Conservation (phyloP, 1,140 invertebrate genomes). For the Drosophila ficusphila region DNA sequence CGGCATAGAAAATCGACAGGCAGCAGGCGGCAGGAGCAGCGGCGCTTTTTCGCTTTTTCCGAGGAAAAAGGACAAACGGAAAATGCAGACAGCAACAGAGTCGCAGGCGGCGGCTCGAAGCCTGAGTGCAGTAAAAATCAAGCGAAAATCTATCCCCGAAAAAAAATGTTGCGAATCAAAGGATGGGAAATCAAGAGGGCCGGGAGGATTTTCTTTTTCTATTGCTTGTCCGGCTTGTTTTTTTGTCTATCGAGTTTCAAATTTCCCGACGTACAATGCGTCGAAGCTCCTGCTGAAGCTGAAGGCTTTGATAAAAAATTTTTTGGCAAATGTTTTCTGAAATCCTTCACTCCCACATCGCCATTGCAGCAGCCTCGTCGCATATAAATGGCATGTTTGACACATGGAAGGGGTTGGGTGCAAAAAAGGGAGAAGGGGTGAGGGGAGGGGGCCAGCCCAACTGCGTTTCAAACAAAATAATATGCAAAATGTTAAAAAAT, state of each 20-base stretch:
- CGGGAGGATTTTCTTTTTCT: constrained; percentile 69
- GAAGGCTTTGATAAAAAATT: constrained; percentile 80
- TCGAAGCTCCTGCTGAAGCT: constrained; percentile 68
- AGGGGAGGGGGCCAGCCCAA: not conserved
- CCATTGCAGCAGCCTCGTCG: constrained; percentile 64
- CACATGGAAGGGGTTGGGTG: constrained; percentile 44
- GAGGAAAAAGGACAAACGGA: constrained; percentile 51
- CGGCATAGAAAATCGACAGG: constrained; percentile 71
- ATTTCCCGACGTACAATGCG: constrained; percentile 77
- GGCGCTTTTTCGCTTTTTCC: constrained; percentile 8
- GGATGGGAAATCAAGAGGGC: constrained; percentile 28
- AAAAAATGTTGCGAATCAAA: constrained; percentile 11
- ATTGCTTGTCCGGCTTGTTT: constrained; percentile 67
- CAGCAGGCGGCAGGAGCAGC: constrained; percentile 23
- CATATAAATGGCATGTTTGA: constrained; percentile 81
- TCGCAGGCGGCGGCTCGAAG: constrained; percentile 43
- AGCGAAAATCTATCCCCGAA: constrained; percentile 57
- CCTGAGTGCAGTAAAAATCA: constrained; percentile 81
- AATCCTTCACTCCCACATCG: constrained; percentile 66
- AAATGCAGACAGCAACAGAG: constrained; percentile 66
- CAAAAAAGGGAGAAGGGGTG: constrained; percentile 10
- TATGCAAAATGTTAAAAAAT: constrained; percentile 82
- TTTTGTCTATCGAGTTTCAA: constrained; percentile 81
- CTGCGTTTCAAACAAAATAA: constrained; percentile 78
- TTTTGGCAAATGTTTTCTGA: constrained; percentile 77